Evolutionary conservation across 2,888 invertebrate genomes (phyloP).

Genomic region (Agonum fuliginosum): DNA sequence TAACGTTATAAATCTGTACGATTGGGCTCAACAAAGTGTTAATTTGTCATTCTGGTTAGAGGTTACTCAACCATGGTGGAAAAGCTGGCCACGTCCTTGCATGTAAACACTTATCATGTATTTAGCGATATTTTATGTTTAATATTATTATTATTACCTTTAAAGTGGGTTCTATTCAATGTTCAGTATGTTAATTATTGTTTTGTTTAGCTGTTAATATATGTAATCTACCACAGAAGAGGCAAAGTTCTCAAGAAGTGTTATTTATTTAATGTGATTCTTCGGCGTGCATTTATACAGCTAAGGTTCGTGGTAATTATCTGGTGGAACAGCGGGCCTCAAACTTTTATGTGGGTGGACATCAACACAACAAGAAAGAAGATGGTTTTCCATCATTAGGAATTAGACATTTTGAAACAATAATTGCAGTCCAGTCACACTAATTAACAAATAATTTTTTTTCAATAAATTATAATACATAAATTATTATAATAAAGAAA

Average conservation of each 20-base stretch:
- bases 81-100: neutral
- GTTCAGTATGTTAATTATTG: conserved; percentile 31
- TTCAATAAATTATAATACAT: too few species aligned
- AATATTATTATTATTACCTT: conserved; percentile 25
- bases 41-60: conserved; percentile 26
- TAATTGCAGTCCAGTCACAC: too few species aligned
- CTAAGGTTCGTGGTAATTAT: conserved; percentile 34
- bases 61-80: neutral
- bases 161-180: neutral
- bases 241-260: conserved; percentile 5
- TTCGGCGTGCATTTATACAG: conserved; percentile 9
- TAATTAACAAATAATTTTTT: too few species aligned
- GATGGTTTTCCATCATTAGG: too few species aligned
- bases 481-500: too few species aligned
- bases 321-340: too few species aligned
- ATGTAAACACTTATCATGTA: conserved; percentile 19
- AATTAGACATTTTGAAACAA: too few species aligned
- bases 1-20: conserved; percentile 20
- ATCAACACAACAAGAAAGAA: too few species aligned
- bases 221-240: neutral
- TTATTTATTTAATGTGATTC: conserved; percentile 37
- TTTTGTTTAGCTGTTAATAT: neutral
- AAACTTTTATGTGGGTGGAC: too few species aligned
- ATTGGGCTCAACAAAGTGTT: conserved; percentile 32
- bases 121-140: conserved; percentile 16